These are phyloP conservation scores for Diaphora mendica DNA, from an alignment of 2,888 invertebrate genomes.

Conservation along the genomic window DNA sequence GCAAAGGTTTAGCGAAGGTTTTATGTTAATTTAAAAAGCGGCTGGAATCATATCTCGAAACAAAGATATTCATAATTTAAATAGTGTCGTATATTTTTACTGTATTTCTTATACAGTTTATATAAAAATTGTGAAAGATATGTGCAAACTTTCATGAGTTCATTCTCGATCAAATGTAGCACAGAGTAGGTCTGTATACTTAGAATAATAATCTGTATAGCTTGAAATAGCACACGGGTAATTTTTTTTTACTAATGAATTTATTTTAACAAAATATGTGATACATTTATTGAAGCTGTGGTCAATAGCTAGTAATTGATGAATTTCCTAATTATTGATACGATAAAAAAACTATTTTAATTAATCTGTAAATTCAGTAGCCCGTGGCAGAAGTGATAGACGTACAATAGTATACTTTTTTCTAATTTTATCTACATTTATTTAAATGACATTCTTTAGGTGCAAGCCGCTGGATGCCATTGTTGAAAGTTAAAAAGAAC, in stretches of 20 bases:
- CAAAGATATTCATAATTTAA: no score
- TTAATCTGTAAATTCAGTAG: conserved; percentile 72
- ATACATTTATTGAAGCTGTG: background rate
- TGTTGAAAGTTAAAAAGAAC: conserved; percentile 81
- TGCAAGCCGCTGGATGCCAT: conserved; percentile 78
- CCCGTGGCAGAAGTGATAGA: conserved; percentile 63
- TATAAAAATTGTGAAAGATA: no score
- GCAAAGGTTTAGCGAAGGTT: background rate
- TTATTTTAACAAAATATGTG: no score
- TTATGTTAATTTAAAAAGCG: background rate
- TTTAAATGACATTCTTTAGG: conserved; percentile 78
- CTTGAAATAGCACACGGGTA: no score
- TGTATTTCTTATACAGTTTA: no score
- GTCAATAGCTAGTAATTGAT: background rate
- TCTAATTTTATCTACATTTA: conserved; percentile 64
- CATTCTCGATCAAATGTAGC: no score
- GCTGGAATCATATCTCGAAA: background rate
- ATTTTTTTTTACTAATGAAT: no score
- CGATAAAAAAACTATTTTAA: conserved; percentile 16
- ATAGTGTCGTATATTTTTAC: no score
- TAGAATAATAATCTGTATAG: no score
- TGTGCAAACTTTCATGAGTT: no score
- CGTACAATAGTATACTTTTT: conserved; percentile 58
- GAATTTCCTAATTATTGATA: background rate
- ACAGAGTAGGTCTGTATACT: no score